These are phyloP conservation scores for Leptopilina myrica DNA, from an alignment of 2,888 invertebrate genomes.

Conservation along the genomic window DNA sequence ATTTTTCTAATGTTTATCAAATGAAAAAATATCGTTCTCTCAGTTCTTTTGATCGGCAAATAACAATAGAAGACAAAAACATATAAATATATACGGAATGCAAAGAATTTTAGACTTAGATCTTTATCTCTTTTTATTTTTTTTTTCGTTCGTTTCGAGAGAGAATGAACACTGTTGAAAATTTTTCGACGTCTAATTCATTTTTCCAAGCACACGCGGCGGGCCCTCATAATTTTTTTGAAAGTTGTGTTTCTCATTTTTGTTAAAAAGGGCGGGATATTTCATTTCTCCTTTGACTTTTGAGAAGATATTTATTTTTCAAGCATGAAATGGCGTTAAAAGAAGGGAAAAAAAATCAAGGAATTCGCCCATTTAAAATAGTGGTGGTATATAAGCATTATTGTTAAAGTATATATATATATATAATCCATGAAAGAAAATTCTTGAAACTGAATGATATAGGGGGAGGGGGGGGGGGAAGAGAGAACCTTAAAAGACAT, in stretches of 20 bases:
- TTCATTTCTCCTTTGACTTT: conserved; percentile 20
- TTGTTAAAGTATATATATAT: neutral
- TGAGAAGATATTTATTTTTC: conserved; percentile 10
- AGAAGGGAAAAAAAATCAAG: conserved; percentile 1
- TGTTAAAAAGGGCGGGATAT: conserved; percentile 4
- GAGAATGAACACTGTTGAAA: conserved; percentile 22
- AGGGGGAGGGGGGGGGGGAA: neutral
- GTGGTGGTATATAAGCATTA: too few relatives aligned
- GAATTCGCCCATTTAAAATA: conserved; percentile 28
- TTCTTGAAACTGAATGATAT: conserved; percentile 32
- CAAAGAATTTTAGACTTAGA: conserved; percentile 23
- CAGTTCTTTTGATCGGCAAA: too few relatives aligned
- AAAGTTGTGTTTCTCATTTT: conserved; percentile 30
- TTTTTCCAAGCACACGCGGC: conserved; percentile 9
- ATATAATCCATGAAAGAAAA: conserved; percentile 7
- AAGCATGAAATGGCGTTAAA: conserved; percentile 25
- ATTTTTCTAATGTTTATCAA: too few relatives aligned
- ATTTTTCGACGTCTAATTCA: conserved; percentile 18
- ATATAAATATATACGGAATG: neutral
- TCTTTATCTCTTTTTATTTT: conserved; percentile 5
- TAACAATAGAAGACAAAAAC: neutral
- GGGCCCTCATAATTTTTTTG: neutral
- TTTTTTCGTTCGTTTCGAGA: neutral
- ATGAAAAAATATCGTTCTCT: too few relatives aligned
- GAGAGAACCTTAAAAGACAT: neutral